Conservation (phyloP, 1,140 invertebrate species). For the Alviniconcha marisindica region DNA sequence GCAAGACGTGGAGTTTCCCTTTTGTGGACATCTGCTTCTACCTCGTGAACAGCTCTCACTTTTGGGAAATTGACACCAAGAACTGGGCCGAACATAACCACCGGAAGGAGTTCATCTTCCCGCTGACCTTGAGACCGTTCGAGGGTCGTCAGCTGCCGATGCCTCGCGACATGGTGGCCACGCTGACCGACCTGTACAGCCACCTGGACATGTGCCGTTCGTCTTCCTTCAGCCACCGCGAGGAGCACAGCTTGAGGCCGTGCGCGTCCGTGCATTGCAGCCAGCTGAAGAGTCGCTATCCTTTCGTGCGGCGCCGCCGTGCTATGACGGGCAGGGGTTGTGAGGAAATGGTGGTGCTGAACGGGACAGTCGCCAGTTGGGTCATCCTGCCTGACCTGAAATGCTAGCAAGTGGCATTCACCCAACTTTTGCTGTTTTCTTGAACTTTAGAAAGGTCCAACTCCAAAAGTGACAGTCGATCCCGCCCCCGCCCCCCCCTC, state of each 20-base stretch:
- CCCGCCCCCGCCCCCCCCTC: no score
- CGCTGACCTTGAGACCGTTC: constrained; percentile 43
- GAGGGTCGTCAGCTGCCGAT: constrained; percentile 42
- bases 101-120: constrained; percentile 45
- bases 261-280: no score
- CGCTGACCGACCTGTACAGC: constrained; percentile 27
- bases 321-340: no score
- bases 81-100: background rate
- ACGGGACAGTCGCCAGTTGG: no score
- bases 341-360: no score
- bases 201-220: constrained; percentile 27
- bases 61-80: constrained; percentile 43
- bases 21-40: constrained; percentile 54
- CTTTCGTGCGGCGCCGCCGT: no score
- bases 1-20: constrained; percentile 42
- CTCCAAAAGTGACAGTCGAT: no score
- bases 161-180: constrained; percentile 34
- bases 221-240: constrained; percentile 31
- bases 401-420: no score
- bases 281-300: no score
- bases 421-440: no score
- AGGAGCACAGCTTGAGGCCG: background rate
- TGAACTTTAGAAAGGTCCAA: no score
- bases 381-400: no score
- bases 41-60: constrained; percentile 45